Evolutionary conservation across 2,113 vertebrate genomes (phyloP).

Genomic region (Rhinolophus sinicus): DNA sequence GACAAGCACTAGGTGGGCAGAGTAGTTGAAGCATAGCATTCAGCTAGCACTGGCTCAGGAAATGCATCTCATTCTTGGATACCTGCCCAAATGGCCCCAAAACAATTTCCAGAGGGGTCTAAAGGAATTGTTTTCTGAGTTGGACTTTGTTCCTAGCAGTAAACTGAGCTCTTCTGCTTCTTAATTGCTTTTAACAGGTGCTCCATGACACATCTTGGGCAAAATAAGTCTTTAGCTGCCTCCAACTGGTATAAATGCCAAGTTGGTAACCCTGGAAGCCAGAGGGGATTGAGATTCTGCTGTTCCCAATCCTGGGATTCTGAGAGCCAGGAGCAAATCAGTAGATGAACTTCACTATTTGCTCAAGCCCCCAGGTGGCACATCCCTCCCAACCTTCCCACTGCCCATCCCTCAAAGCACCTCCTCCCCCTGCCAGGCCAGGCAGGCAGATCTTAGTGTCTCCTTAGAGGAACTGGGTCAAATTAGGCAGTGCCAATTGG

Average conservation of each 20-base stretch:
- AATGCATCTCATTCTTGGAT: constrained; percentile 30
- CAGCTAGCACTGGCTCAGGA: constrained; percentile 19
- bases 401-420: not conserved
- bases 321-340: constrained; percentile 28
- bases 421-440: not conserved
- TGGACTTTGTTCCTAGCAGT: constrained; percentile 49
- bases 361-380: not conserved
- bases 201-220: constrained; percentile 36
- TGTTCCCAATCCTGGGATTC: not conserved
- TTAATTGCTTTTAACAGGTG: constrained; percentile 59
- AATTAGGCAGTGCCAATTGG: constrained; percentile 47
- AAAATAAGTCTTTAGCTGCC: constrained; percentile 46
- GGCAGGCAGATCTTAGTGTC: constrained; percentile 35
- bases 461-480: constrained; percentile 65
- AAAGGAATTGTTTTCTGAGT: constrained; percentile 45
- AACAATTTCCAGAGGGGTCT: constrained; percentile 55
- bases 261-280: constrained; percentile 31
- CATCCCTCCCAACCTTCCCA: not conserved
- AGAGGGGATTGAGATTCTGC: not conserved
- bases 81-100: constrained; percentile 4
- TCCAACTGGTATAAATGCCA: constrained; percentile 48
- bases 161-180: constrained; percentile 25
- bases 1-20: not conserved
- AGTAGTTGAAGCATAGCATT: not conserved
- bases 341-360: constrained; percentile 24